These are phyloP conservation scores for Sinodicranocentrus sp. DNA, from an alignment of 2,888 invertebrate species.

Conservation along the genomic window DNA sequence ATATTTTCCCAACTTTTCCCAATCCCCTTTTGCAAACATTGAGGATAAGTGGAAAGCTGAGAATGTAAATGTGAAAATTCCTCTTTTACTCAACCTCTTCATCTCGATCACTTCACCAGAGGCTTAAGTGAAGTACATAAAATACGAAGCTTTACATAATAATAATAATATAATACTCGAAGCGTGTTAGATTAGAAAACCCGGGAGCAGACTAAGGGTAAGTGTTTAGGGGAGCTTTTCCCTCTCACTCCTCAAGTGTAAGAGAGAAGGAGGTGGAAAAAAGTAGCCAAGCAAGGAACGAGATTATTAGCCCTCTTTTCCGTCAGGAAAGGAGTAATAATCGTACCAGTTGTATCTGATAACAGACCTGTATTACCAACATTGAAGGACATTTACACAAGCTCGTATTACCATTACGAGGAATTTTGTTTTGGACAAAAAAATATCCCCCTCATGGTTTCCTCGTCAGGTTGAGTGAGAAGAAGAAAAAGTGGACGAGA, in stretches of 20 bases:
- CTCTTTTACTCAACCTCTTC: constrained; percentile 21
- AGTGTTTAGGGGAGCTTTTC: not conserved
- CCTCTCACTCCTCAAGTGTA: constrained; percentile 13
- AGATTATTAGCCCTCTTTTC: constrained; percentile 58
- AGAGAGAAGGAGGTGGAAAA: constrained; percentile 12
- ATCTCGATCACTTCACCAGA: constrained; percentile 42
- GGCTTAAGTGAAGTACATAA: constrained; percentile 41
- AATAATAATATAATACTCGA: constrained; percentile 45
- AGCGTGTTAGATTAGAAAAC: constrained; percentile 41
- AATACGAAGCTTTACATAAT: constrained; percentile 55
- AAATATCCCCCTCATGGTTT: no score
- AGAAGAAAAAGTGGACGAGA: not conserved
- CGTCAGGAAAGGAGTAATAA: constrained; percentile 54
- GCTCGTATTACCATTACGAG: constrained; percentile 20
- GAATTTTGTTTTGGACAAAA: constrained; percentile 29
- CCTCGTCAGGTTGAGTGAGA: not conserved
- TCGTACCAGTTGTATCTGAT: constrained; percentile 54
- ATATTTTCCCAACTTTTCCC: no score
- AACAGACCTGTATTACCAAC: constrained; percentile 33
- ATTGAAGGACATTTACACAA: constrained; percentile 57
- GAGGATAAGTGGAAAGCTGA: constrained; percentile 35
- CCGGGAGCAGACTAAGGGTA: not conserved
- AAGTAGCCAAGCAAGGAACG: constrained; percentile 44
- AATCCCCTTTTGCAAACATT: no score
- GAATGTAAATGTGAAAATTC: constrained; percentile 20